Percentiles rank a stretch among this genome's conserved stretches.
phyloP scores from a whole-genome alignment of 2,888 invertebrate species.

The Synergus laeviventris region DNA sequence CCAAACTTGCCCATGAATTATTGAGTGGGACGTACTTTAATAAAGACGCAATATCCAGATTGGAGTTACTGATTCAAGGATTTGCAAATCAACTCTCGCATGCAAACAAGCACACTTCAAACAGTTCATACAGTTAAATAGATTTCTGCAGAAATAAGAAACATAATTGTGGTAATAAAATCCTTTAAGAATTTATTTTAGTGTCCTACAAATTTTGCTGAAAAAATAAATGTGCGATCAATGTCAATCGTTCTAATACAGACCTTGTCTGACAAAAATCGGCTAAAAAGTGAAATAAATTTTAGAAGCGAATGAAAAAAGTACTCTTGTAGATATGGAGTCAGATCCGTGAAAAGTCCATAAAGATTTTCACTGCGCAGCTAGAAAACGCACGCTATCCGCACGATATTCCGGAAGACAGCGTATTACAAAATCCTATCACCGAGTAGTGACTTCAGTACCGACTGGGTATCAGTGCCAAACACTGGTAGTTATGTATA shows the following conservation, averaged over 20 bases:
- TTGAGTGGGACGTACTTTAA: conserved; percentile 57
- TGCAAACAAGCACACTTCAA: neutral
- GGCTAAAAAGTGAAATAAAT: neutral
- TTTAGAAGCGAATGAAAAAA: conserved; percentile 8
- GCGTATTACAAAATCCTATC: conserved; percentile 53
- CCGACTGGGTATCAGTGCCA: conserved; percentile 68
- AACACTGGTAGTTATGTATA: conserved; percentile 73
- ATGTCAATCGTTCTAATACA: neutral
- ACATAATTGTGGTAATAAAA: no score
- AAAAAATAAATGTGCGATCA: no score
- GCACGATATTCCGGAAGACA: conserved; percentile 54
- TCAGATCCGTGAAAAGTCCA: conserved; percentile 52
- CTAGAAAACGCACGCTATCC: conserved; percentile 58
- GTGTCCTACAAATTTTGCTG: no score
- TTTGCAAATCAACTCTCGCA: neutral
- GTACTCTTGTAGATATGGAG: conserved; percentile 36
- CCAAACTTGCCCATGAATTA: conserved; percentile 59
- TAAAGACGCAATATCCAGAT: conserved; percentile 53
- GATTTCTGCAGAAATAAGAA: no score
- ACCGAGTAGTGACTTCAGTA: conserved; percentile 48
- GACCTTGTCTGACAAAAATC: neutral
- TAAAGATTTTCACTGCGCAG: conserved; percentile 54
- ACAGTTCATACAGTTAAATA: neutral
- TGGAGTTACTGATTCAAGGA: neutral
- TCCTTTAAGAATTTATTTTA: no score